Conservation (phyloP, 2,888 invertebrate species). For the Oithona nana region DNA sequence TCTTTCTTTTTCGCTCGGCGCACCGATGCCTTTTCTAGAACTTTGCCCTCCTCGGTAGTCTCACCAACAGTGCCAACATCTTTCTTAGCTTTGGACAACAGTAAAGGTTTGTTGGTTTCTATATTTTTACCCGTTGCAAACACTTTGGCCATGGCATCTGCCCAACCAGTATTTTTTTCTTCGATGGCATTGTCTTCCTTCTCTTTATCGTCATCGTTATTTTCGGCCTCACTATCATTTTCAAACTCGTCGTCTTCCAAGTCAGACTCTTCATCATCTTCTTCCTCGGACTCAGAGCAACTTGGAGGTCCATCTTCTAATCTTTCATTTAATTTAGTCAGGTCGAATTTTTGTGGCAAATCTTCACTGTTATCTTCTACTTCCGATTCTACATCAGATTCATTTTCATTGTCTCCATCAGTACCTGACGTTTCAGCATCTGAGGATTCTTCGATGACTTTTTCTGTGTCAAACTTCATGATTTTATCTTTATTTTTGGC, state of each 20-base stretch:
- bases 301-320: background rate
- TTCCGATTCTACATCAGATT: background rate
- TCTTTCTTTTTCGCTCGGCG: slow-evolving; percentile 36
- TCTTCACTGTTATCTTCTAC: background rate
- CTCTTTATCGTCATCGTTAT: slow-evolving; percentile 23
- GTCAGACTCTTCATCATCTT: background rate
- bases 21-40: slow-evolving; percentile 24
- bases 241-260: slow-evolving; percentile 13
- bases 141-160: slow-evolving; percentile 59
- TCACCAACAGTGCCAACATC: slow-evolving; percentile 21
- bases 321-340: background rate
- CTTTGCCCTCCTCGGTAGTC: slow-evolving; percentile 23
- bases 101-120: slow-evolving; percentile 46
- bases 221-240: slow-evolving; percentile 23
- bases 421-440: background rate
- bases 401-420: background rate
- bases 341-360: background rate
- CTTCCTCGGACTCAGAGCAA: background rate
- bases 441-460: background rate
- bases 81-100: slow-evolving; percentile 60
- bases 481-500: background rate
- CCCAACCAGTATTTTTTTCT: slow-evolving; percentile 43
- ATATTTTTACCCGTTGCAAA: slow-evolving; percentile 39
- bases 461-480: background rate
- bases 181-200: slow-evolving; percentile 11